Evolutionary conservation across 2,113 vertebrate species (phyloP).

Genomic region (Oceanodroma tethys): DNA sequence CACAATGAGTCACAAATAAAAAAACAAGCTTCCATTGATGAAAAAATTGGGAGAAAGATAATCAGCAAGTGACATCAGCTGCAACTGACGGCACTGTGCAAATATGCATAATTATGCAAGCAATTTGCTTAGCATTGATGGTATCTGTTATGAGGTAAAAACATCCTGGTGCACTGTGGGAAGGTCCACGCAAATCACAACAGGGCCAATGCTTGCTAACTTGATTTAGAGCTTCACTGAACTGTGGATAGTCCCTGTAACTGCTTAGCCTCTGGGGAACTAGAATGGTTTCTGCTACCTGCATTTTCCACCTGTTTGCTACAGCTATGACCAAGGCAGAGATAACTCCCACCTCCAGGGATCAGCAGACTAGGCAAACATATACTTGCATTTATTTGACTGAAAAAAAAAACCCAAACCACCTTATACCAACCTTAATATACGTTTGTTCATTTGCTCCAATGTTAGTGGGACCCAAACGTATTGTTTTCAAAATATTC

Average conservation of each 20-base stretch:
- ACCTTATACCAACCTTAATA: not conserved
- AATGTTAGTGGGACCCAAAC: not conserved
- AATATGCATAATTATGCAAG: conserved; percentile 4
- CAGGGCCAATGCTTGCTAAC: not conserved
- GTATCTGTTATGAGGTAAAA: not conserved
- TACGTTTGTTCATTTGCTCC: not conserved
- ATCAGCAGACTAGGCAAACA: not conserved
- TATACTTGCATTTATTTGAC: not conserved
- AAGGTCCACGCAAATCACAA: not conserved
- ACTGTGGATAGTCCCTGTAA: not conserved
- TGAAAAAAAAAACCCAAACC: not conserved
- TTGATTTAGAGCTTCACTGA: not conserved
- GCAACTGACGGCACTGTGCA: not conserved
- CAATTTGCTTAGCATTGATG: conserved; percentile 15
- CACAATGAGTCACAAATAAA: not conserved
- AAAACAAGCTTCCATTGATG: not conserved
- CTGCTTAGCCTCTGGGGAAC: not conserved
- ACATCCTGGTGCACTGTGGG: not conserved
- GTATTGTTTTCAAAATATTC: not conserved
- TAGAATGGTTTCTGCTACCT: not conserved
- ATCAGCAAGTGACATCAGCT: not conserved
- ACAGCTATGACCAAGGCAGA: not conserved
- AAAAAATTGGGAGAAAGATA: not conserved
- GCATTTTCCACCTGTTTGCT: not conserved
- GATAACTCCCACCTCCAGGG: not conserved